Percentiles rank a stretch among this genome's conserved stretches.
Conservation (phyloP, 2,113 vertebrate genomes). For the Bubo blakistoni region DNA sequence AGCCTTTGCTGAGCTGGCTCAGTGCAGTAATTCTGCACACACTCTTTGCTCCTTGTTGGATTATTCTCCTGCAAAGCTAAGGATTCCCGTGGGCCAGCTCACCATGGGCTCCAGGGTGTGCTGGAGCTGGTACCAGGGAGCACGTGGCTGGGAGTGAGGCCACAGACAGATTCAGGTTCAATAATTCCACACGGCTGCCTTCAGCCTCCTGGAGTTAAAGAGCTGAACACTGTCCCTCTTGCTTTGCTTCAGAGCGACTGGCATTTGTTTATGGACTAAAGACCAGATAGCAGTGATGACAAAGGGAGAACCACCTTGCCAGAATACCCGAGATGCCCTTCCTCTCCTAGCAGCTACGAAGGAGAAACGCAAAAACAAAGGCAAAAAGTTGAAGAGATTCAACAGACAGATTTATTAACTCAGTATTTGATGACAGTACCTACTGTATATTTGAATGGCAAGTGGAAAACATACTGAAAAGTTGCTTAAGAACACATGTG, state of each 20-base stretch:
- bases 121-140: background rate
- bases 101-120: background rate
- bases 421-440: background rate
- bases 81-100: background rate
- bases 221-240: background rate
- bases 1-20: background rate
- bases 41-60: background rate
- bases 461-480: background rate
- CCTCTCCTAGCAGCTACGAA: background rate
- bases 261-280: background rate
- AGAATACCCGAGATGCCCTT: fast-evolving
- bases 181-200: background rate
- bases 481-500: fast-evolving
- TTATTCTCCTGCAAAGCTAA: too few species aligned
- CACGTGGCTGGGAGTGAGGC: fast-evolving
- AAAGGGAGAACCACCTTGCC: background rate
- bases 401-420: background rate
- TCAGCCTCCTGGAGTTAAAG: background rate
- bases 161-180: background rate
- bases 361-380: background rate
- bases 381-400: background rate
- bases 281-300: background rate
- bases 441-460: fast-evolving
- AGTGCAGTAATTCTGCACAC: background rate
- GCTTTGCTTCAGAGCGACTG: background rate